These are phyloP conservation scores for Microcaecilia unicolor DNA, from an alignment of 2,797 vertebrate species.

Conservation along the genomic window DNA sequence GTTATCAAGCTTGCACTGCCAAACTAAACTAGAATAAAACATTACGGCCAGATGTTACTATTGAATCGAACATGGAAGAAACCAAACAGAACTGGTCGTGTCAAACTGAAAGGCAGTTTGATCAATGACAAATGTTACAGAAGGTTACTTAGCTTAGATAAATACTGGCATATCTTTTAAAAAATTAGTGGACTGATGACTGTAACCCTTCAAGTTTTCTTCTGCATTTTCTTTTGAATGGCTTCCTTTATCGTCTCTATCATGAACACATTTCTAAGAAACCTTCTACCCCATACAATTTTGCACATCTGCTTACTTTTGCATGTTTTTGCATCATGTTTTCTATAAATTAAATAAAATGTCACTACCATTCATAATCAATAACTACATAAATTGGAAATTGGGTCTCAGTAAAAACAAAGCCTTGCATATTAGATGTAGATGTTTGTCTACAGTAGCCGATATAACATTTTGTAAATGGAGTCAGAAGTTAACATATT, in stretches of 20 bases:
- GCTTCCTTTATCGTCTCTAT: conserved; percentile 29
- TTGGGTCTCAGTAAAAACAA: conserved; percentile 57
- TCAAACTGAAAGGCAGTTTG: conserved; percentile 33
- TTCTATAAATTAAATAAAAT: conserved; percentile 65
- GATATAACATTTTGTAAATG: conserved; percentile 53
- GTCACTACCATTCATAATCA: conserved; percentile 74
- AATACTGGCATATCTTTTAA: conserved; percentile 49
- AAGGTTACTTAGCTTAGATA: conserved; percentile 42
- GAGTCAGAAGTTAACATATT: conserved; percentile 57
- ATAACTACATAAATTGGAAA: conserved; percentile 69
- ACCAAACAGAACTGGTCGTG: too few species aligned
- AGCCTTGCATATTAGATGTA: conserved; percentile 52
- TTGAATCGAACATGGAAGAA: too few species aligned
- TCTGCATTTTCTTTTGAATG: conserved; percentile 14
- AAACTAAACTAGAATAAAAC: conserved; percentile 28
- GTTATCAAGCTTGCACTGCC: conserved; percentile 15
- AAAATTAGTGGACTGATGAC: conserved; percentile 43
- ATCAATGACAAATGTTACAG: conserved; percentile 35
- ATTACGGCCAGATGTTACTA: too few species aligned
- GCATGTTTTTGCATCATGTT: conserved; percentile 67
- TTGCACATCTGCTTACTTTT: conserved; percentile 56
- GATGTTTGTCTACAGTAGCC: conserved; percentile 54
- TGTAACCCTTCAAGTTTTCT: conserved; percentile 33
- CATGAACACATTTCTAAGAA: conserved; percentile 41
- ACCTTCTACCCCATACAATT: conserved; percentile 39